phyloP scores from a whole-genome alignment of 2,888 invertebrate species.

The Leistus spinibarbis region DNA sequence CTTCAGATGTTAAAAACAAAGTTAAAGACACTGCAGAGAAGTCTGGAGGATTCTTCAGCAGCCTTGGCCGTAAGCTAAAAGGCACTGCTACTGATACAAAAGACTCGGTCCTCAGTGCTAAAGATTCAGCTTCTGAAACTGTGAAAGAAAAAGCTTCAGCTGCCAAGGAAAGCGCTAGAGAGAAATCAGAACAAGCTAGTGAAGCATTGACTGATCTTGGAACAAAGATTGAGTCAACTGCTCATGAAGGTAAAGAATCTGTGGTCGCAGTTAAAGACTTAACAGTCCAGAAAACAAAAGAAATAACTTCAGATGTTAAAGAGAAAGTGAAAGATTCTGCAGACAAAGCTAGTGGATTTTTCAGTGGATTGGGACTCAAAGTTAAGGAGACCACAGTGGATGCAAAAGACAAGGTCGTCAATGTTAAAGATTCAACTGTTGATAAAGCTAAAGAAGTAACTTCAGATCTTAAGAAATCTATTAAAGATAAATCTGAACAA shows the following conservation, averaged over 20 bases:
- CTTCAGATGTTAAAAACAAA: conserved; percentile 15
- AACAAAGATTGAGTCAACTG: conserved; percentile 11
- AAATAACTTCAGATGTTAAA: conserved; percentile 12
- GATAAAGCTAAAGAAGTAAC: conserved; percentile 28
- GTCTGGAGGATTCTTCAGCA: conserved; percentile 10
- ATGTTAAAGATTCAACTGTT: conserved; percentile 19
- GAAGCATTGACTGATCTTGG: conserved; percentile 25
- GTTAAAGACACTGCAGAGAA: conserved; percentile 21
- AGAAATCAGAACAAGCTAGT: conserved; percentile 1
- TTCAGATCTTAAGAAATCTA: conserved; percentile 46
- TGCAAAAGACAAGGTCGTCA: background rate
- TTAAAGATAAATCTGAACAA: conserved; percentile 55
- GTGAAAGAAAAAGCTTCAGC: conserved; percentile 23
- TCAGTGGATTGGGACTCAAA: background rate
- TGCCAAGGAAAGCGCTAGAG: conserved; percentile 26
- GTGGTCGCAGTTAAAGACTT: background rate
- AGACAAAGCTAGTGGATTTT: background rate
- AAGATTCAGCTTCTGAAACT: conserved; percentile 14
- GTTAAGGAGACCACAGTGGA: conserved; percentile 25
- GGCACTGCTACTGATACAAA: conserved; percentile 43
- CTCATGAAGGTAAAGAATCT: conserved; percentile 13
- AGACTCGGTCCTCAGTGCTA: conserved; percentile 41
- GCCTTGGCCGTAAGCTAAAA: conserved; percentile 43
- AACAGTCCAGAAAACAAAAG: conserved; percentile 30
- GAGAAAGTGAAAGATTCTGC: background rate